These are phyloP conservation scores for Empidonax alnorum DNA, from an alignment of 2,113 vertebrate genomes.

Conservation along the genomic window DNA sequence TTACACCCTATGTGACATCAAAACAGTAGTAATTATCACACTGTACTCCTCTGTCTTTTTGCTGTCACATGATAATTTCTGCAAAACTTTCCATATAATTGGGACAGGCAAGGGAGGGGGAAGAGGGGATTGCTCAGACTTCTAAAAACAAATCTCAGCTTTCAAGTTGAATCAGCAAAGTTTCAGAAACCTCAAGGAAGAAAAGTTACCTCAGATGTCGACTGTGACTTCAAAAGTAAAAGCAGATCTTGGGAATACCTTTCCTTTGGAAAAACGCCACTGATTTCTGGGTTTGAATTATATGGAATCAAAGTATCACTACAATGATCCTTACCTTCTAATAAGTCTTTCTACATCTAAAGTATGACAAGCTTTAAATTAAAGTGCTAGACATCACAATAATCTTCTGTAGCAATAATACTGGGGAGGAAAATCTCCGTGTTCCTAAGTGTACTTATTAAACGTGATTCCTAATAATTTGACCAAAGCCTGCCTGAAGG, in stretches of 20 bases:
- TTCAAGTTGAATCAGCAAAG: not conserved
- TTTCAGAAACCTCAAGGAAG: not conserved
- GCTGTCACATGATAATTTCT: not conserved
- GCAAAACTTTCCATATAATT: not conserved
- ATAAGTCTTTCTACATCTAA: not conserved
- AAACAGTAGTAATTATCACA: not conserved
- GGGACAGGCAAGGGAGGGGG: rapidly evolving
- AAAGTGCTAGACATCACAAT: not conserved
- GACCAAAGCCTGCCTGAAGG: not conserved
- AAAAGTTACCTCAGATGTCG: not conserved
- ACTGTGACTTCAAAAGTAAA: not conserved
- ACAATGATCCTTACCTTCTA: not conserved
- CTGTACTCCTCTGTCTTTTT: not conserved
- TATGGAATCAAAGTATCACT: not conserved
- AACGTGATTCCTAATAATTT: not conserved
- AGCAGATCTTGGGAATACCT: not conserved
- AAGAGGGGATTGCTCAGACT: rapidly evolving
- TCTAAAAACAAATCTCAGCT: not conserved
- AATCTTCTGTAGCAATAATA: not conserved
- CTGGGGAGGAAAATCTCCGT: not conserved
- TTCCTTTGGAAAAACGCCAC: not conserved
- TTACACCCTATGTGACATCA: not conserved
- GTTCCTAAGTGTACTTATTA: not conserved
- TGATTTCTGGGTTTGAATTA: not conserved
- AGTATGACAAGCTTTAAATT: not conserved